Conservation (phyloP, 1,140 invertebrate species). For the Anadara kagoshimensis region DNA sequence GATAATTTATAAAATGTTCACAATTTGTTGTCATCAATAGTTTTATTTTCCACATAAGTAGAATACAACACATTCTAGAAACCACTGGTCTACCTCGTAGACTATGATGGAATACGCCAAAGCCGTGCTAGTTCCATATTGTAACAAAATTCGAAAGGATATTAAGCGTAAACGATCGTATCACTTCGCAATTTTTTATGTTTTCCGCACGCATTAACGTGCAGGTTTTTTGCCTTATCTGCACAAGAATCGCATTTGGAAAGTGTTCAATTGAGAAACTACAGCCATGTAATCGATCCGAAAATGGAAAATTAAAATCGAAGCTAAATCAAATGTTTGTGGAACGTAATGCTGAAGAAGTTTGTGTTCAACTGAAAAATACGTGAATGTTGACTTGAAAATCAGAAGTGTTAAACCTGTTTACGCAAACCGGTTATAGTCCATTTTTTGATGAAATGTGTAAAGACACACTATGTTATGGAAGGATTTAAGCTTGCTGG, state of each 20-base stretch:
- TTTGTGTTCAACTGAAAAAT: not conserved
- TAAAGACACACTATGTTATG: not conserved
- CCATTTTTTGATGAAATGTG: not conserved
- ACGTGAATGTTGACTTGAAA: not conserved
- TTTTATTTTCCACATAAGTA: slow-evolving; percentile 15
- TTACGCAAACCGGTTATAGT: too few species aligned
- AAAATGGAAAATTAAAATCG: slow-evolving; percentile 7
- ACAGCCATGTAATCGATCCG: slow-evolving; percentile 7
- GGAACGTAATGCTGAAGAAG: not conserved
- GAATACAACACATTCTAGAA: slow-evolving; percentile 12
- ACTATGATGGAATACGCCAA: slow-evolving; percentile 26
- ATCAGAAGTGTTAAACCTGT: too few species aligned
- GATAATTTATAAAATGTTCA: slow-evolving; percentile 11
- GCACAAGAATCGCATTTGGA: slow-evolving; percentile 17
- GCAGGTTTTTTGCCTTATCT: not conserved
- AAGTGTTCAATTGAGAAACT: slow-evolving; percentile 8
- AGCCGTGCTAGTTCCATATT: slow-evolving; percentile 11
- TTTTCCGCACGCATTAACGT: slow-evolving; percentile 1
- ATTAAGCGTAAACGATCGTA: not conserved
- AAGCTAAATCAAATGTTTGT: slow-evolving; percentile 6
- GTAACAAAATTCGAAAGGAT: not conserved
- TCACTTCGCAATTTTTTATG: not conserved
- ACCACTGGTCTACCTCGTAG: slow-evolving; percentile 19
- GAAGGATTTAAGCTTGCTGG: not conserved
- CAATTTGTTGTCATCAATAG: slow-evolving; percentile 1